A percentile compares a stretch with the other conserved stretches of the same genome.
phyloP scores from a whole-genome alignment of 2,888 invertebrate species.

The Mythimna ferrago region DNA sequence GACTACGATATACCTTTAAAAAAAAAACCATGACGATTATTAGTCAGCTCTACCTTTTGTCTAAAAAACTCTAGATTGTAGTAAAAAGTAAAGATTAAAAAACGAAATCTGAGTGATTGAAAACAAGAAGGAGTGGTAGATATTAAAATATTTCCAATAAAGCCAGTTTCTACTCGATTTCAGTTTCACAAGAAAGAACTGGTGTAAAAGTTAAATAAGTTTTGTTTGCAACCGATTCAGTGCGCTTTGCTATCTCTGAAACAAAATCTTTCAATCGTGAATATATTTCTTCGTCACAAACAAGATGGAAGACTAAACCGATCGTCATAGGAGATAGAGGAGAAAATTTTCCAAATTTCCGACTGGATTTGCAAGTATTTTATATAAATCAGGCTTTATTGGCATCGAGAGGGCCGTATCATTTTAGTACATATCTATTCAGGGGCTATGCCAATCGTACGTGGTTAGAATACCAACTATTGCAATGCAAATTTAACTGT shows the following conservation, averaged over 20 bases:
- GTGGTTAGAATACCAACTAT: constrained; percentile 82
- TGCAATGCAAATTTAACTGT: constrained; percentile 54
- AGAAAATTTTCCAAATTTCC: constrained; percentile 66
- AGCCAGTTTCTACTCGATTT: constrained; percentile 12
- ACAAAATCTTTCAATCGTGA: constrained; percentile 29
- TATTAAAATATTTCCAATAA: constrained; percentile 20
- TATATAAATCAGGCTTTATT: constrained; percentile 87
- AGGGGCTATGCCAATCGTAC: constrained; percentile 83
- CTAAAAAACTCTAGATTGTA: not conserved
- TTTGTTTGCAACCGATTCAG: constrained; percentile 14
- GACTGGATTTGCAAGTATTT: constrained; percentile 77
- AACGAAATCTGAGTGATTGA: not conserved
- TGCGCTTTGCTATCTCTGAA: constrained; percentile 27
- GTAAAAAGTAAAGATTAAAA: not conserved
- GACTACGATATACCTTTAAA: too few species aligned
- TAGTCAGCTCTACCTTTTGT: not conserved
- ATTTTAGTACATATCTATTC: constrained; percentile 88
- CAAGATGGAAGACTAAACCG: constrained; percentile 48
- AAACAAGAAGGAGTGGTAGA: not conserved
- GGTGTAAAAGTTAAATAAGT: constrained; percentile 24
- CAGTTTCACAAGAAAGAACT: constrained; percentile 23
- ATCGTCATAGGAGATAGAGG: constrained; percentile 53
- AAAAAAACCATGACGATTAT: too few species aligned
- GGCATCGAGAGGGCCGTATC: constrained; percentile 86
- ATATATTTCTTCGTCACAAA: constrained; percentile 47